These are phyloP conservation scores for Ferrisia virgata DNA, from an alignment of 2,888 invertebrate species.

Conservation along the genomic window DNA sequence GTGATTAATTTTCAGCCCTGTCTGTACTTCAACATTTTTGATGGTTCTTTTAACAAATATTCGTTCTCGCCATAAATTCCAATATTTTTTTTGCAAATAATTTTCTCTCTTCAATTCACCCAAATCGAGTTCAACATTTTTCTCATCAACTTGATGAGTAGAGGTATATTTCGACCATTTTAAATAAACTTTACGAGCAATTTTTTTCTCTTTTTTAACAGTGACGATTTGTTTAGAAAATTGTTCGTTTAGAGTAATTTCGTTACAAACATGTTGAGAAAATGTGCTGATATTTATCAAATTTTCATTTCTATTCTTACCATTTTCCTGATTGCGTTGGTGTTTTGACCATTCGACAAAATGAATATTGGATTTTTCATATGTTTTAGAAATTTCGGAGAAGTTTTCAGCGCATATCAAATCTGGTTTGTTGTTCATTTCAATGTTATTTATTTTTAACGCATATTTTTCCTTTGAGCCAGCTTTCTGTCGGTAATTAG, in stretches of 20 bases:
- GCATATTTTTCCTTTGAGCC: background rate
- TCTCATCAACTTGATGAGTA: background rate
- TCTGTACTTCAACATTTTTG: background rate
- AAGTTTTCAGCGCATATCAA: background rate
- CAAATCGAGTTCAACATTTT: background rate
- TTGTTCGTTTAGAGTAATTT: background rate
- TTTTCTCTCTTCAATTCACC: background rate
- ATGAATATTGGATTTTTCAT: background rate
- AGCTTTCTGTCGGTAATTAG: background rate
- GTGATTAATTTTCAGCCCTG: background rate
- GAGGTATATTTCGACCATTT: conserved; percentile 23
- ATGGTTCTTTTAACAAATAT: background rate
- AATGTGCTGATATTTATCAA: background rate
- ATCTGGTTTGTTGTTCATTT: background rate
- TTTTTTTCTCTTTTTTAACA: conserved; percentile 18
- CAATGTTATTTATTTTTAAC: conserved; percentile 20
- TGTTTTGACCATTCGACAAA: background rate
- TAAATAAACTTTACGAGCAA: conserved; percentile 29
- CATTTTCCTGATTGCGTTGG: background rate
- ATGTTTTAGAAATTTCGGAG: background rate
- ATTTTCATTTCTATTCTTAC: conserved; percentile 1
- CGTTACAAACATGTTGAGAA: background rate
- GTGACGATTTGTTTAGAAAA: background rate
- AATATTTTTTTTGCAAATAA: background rate
- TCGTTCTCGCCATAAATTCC: conserved; percentile 1